These are phyloP conservation scores for Nasonia oneida DNA, from an alignment of 2,888 invertebrate genomes.

Conservation along the genomic window DNA sequence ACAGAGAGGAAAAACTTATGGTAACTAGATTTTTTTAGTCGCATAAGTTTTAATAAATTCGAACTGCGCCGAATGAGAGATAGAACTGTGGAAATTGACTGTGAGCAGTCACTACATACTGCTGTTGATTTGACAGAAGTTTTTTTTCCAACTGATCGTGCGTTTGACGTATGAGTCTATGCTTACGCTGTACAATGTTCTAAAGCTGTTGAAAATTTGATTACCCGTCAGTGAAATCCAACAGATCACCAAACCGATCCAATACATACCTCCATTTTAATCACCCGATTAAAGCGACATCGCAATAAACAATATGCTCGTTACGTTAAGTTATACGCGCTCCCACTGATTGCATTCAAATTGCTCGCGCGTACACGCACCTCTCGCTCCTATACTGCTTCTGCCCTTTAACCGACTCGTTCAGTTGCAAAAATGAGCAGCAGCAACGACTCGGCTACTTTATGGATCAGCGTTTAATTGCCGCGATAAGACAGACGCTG, in stretches of 20 bases:
- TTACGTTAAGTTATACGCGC: not conserved
- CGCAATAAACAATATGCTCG: not conserved
- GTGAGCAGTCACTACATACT: not conserved
- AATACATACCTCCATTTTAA: not conserved
- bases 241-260: not conserved
- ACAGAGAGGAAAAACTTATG: slow-evolving; percentile 47
- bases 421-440: slow-evolving; percentile 12
- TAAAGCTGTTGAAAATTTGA: too few relatives aligned
- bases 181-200: too few relatives aligned
- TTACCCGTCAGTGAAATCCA: not conserved
- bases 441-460: slow-evolving; percentile 27
- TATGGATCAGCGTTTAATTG: slow-evolving; percentile 55
- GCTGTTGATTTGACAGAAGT: not conserved
- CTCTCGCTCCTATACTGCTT: not conserved
- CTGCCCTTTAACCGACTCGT: not conserved
- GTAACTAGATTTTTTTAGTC: slow-evolving; percentile 31
- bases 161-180: too few relatives aligned
- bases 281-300: not conserved
- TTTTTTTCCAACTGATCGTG: too few relatives aligned
- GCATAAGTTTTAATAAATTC: slow-evolving; percentile 52
- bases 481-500: slow-evolving; percentile 26
- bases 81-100: slow-evolving; percentile 21
- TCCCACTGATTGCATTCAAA: slow-evolving; percentile 14
- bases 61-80: not conserved
- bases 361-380: not conserved